Base-by-base conservation (phyloP, 2,113 vertebrate genomes). In the Trogon surrucura region DNA sequence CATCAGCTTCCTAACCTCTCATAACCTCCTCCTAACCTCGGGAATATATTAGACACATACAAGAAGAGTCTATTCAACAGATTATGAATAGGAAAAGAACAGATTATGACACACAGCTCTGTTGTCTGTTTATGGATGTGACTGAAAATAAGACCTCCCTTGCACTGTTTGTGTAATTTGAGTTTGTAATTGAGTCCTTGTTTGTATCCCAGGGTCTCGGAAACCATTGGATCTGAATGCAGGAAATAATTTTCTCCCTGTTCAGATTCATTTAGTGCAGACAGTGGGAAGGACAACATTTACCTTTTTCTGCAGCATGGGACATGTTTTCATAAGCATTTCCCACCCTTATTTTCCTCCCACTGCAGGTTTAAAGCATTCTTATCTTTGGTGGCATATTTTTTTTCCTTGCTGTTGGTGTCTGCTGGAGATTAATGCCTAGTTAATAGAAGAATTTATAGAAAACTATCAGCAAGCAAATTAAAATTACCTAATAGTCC, bases 101-200 rank as follows among this genome's bases (percentile, higher is more conserved):
- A 74, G 23, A 79, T 72, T 80, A 78, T 93, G 87, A 69, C 62
- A 75, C 5, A 65, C 3, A 69, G 23, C 23, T 81, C 69, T 81
- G 26, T 36, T 82, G 64, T 56, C 15, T 3, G 1, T 48, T 81
- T 84, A 54, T 41, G 36, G 83, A 45, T 3, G 0, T 82, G 53
- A 79, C 5, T 89, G 65, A 93, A 88, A 92, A 75, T 36, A 78
- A 92, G 69, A 78, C 17, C 60, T 91, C 38, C 34, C 29, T 86
- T 60, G 41, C 74, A 50, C 41, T 87, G 70, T 30, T 69, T 74
- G 79, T 91, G 61, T 61, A 54, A 89, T 27, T 36, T 73, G 45
- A 82, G 27, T 80, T 36, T 0, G 0, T 45, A 36, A 36, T 58
- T 0, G 0, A 22, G 36, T 47, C 45, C 30, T 66, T 81, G 56